phyloP scores from a whole-genome alignment of 2,888 invertebrate genomes.

The Phragmatobia fuliginosa region DNA sequence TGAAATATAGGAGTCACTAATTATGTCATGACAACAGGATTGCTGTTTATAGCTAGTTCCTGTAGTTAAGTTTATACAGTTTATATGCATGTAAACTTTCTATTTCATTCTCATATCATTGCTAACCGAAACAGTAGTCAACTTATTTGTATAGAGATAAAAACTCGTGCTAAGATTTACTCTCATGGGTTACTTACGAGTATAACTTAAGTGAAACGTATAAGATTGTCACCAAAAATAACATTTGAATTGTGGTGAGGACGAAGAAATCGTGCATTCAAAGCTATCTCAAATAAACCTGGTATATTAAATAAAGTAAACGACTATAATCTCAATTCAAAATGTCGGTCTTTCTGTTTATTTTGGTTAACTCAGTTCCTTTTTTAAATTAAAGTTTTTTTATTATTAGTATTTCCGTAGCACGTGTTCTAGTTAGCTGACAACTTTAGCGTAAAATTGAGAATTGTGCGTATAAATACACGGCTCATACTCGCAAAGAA shows the following conservation, averaged over 20 bases:
- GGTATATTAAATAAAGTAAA: neutral
- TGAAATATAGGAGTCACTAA: neutral
- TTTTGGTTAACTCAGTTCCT: neutral
- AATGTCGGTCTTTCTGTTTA: neutral
- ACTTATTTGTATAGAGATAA: neutral
- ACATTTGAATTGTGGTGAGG: neutral
- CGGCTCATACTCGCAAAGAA: neutral
- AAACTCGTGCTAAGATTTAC: neutral
- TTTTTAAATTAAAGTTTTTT: neutral
- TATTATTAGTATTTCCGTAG: neutral
- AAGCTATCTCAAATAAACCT: neutral
- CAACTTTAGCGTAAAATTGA: neutral
- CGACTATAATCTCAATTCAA: neutral
- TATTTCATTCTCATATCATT: neutral
- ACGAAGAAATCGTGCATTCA: neutral
- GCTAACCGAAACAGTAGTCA: neutral
- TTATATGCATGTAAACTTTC: neutral
- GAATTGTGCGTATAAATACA: too few relatives aligned
- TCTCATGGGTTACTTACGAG: neutral
- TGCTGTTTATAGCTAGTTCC: neutral
- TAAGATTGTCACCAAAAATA: neutral
- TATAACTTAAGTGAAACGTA: neutral
- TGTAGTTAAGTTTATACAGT: neutral
- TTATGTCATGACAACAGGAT: conserved; percentile 11
- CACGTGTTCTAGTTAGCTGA: neutral